Percentiles rank a stretch among this genome's conserved stretches.
These are phyloP conservation scores for Nemurella pictetii DNA, from an alignment of 2,888 invertebrate genomes.

Conservation along the genomic window DNA sequence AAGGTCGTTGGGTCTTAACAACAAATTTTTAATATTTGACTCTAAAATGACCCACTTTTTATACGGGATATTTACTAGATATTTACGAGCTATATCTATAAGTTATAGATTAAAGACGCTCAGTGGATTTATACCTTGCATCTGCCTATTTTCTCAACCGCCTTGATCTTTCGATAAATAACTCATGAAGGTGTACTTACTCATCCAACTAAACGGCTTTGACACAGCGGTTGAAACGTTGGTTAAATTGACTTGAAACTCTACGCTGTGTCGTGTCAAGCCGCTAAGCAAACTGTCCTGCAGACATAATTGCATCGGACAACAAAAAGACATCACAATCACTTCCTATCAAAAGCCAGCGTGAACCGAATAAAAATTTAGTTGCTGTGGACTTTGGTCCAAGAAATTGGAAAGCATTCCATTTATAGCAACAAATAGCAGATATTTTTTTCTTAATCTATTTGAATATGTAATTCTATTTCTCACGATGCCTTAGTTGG, in stretches of 20 bases:
- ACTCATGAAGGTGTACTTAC: background rate
- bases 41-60: background rate
- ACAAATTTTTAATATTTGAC: background rate
- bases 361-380: background rate
- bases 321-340: background rate
- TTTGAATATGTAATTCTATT: background rate
- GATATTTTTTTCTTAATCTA: no score
- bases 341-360: background rate
- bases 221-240: background rate
- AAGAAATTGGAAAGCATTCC: background rate
- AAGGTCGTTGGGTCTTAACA: background rate
- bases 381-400: background rate
- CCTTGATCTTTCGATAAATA: background rate
- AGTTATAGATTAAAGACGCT: no score
- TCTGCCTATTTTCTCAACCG: background rate
- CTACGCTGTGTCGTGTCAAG: no score
- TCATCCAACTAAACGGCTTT: background rate
- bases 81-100: no score
- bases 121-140: no score
- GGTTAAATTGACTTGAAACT: background rate
- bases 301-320: background rate
- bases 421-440: background rate
- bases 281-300: background rate
- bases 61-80: no score
- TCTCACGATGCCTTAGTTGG: background rate